These are phyloP conservation scores for Cheirogaleus medius DNA, from an alignment of 2,113 vertebrate genomes.

Conservation along the genomic window DNA sequence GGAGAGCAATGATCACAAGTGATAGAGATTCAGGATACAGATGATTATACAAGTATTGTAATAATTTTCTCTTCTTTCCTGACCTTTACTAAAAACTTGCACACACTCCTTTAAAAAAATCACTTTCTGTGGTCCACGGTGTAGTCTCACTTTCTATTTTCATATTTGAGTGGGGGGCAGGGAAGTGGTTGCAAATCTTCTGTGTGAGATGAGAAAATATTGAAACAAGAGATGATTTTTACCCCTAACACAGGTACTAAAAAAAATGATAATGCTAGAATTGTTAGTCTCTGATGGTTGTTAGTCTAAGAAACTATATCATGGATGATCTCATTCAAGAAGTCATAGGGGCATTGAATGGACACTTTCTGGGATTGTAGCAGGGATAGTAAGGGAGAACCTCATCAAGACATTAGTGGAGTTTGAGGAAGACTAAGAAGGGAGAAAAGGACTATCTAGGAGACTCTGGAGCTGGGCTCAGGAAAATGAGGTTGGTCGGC, in stretches of 20 bases:
- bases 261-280: not conserved
- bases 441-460: not conserved
- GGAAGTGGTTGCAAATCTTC: not conserved
- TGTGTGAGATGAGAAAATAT: not conserved
- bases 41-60: not conserved
- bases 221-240: not conserved
- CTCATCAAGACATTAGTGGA: not conserved
- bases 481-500: not conserved
- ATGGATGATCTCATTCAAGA: not conserved
- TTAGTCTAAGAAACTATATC: not conserved
- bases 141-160: not conserved
- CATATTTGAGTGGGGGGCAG: fast-evolving
- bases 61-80: not conserved
- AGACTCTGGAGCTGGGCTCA: not conserved
- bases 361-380: not conserved
- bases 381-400: not conserved
- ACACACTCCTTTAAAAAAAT: not conserved
- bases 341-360: not conserved
- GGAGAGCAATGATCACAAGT: not conserved
- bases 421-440: fast-evolving
- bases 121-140: not conserved
- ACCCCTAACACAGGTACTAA: not conserved
- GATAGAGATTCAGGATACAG: not conserved
- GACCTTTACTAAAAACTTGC: not conserved
- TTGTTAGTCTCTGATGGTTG: not conserved